Percentiles rank a stretch among this genome's conserved stretches.
Conservation (phyloP, 2,888 invertebrate genomes). For the Notodonta dromedarius region DNA sequence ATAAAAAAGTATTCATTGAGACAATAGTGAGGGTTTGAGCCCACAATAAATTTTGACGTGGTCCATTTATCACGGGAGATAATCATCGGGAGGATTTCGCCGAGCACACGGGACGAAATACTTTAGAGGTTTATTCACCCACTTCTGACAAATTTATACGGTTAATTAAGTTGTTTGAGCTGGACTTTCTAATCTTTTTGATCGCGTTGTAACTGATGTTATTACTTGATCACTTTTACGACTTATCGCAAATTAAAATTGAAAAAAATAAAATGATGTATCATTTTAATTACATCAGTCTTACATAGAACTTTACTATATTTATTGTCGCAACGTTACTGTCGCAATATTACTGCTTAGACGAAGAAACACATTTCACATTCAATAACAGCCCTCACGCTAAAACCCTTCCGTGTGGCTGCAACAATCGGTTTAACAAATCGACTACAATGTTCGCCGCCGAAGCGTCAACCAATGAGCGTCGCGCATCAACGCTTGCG, state of each 20-base stretch:
- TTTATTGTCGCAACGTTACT: no score
- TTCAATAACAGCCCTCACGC: slow-evolving; percentile 9
- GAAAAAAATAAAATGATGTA: not conserved
- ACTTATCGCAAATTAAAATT: not conserved
- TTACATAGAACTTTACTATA: no score
- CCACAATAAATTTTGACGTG: slow-evolving; percentile 79
- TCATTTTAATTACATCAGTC: no score
- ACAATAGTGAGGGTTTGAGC: slow-evolving; percentile 77
- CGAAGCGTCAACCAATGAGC: slow-evolving; percentile 54
- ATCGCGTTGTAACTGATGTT: slow-evolving; percentile 31
- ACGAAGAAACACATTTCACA: not conserved
- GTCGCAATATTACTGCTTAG: no score
- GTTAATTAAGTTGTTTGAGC: slow-evolving; percentile 49
- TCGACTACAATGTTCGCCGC: slow-evolving; percentile 53
- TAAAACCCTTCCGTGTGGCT: slow-evolving; percentile 30
- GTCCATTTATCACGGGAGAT: slow-evolving; percentile 80
- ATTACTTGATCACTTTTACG: slow-evolving; percentile 3
- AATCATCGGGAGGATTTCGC: slow-evolving; percentile 65
- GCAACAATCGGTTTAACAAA: slow-evolving; percentile 39
- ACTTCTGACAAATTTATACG: slow-evolving; percentile 57
- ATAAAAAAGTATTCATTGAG: slow-evolving; percentile 83
- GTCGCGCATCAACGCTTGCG: slow-evolving; percentile 32
- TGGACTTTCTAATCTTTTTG: slow-evolving; percentile 39
- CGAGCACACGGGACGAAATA: slow-evolving; percentile 68
- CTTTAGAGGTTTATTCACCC: slow-evolving; percentile 67